Percentiles rank a stretch among this genome's conserved stretches.
phyloP scores from a whole-genome alignment of 1,140 invertebrate genomes.

The Lamellibrachia luymesi region DNA sequence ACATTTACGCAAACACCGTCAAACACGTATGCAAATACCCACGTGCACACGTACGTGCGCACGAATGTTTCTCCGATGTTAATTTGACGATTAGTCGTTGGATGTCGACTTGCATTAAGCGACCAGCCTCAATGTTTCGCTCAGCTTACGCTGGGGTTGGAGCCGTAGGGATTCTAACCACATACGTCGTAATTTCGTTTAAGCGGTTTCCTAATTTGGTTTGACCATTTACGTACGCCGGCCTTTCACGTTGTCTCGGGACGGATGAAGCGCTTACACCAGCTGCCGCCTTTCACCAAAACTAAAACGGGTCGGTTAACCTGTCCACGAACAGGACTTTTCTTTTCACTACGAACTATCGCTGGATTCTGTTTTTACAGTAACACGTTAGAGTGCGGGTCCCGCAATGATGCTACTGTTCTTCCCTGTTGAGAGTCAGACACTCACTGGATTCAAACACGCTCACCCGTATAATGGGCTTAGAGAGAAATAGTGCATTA shows the following conservation, averaged over 20 bases:
- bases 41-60: neutral
- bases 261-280: neutral
- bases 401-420: neutral
- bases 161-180: too few species aligned
- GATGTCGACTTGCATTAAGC: neutral
- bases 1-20: neutral
- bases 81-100: too few species aligned
- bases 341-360: neutral
- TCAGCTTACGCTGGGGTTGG: neutral
- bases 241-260: neutral
- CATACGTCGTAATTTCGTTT: neutral
- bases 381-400: too few species aligned
- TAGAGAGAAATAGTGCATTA: too few species aligned
- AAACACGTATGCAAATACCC: neutral
- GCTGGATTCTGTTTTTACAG: neutral
- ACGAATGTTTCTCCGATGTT: neutral
- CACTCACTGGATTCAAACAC: too few species aligned
- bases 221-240: neutral
- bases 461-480: too few species aligned
- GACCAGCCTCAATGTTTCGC: neutral
- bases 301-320: neutral
- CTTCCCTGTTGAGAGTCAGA: too few species aligned
- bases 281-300: neutral
- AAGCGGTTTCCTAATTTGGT: neutral
- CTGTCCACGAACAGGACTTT: neutral